Evolutionary conservation across 2,888 invertebrate species (phyloP), one percentile per base, ranked within the genome.

Genomic region (Chaitophorus viminalis): DNA sequence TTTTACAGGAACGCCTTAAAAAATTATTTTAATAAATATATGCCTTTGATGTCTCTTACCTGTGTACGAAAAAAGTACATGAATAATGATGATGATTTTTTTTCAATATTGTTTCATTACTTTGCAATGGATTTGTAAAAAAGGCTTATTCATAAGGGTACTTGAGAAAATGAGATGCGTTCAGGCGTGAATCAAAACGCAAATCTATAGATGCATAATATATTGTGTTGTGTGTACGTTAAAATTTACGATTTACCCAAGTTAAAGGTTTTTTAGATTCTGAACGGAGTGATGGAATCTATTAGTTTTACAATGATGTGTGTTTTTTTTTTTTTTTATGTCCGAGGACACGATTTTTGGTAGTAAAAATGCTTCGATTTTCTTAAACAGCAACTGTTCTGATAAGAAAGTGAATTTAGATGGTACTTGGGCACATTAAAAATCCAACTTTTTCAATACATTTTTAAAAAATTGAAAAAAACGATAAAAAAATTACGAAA

Each of bases 141-240:
- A 46, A 25, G 18, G 21, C 21, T 17, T 21, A 81, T 68, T 39
- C 39, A 36, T n/a, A 52, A 9, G n/a, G 4, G 33, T 52, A 33
- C 52, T 72, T 52, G 33, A 72, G 33, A 72, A 82, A 82, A 82
- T 54, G 72, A 72, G 33, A 82, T 82, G 72, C 82, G 33, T 72
- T 72, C 72, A 54, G 72, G 82, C 72, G 52, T 54, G 33, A 72
- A 72, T 82, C 82, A 54, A 72, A 72, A 33, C 52, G 52, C n/a
- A 33, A 82, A 72, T 82, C 54, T 46, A 82, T 82, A 72, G 52
- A 72, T 72, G 52, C 33, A 33, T 52, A 46, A 46, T 21, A 70
- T 52, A 31, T 31, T 33, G 4, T n/a, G 14, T 31, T 8, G 46
- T 14, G n/a, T 46, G 3, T 46, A 52, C 68, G 52, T 25, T 52